Evolutionary conservation across 2,113 vertebrate species (phyloP), one percentile per base, ranked within the genome.

Genomic region (Siniperca chuatsi): DNA sequence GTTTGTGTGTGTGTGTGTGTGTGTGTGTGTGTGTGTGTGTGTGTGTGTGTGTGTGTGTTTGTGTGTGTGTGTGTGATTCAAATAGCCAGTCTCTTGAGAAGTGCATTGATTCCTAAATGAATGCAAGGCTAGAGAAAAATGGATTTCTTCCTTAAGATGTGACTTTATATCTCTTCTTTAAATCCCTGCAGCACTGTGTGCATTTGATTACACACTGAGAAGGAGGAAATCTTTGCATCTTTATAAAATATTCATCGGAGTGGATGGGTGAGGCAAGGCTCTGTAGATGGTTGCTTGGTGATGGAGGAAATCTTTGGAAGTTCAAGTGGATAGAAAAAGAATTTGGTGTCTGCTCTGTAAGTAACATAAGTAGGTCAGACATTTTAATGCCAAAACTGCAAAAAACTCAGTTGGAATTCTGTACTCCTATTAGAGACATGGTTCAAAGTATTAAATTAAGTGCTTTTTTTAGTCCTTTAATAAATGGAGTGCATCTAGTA

Each of bases 181-280:
- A 95, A 93, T 94, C 91, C 93, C 91, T 44, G 87, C 90, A 94
- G 95, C 87, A 82, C 93, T 87, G 84, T 90, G 89, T 95, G 95
- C 92, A 95, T 96, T 94, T 95, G 94, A 96, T 95, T 95, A 94
- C 92, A 94, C 92, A 85, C 89, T 81, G 90, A 91, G 93, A 94
- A 87, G 86, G 84, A 90, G 87, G 88, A 90, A 93, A 93, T 93
- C 94, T 95, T 95, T 94, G 95, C 95, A 96, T 96, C 94, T 94
- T 94, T 94, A 96, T 95, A 95, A 96, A 96, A 96, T 95, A 96
- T 96, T 95, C 93, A 96, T 95, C 44, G 67, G 79, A 88, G 83
- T 78, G 84, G 90, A 92, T 92, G 91, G 85, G 87, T 90, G 88
- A 94, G 91, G 87, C 92, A 90, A 86, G 81, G 86, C 88, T 93